These are phyloP conservation scores for Cynopterus brachyotis DNA, from an alignment of 2,113 vertebrate genomes.

Conservation along the genomic window DNA sequence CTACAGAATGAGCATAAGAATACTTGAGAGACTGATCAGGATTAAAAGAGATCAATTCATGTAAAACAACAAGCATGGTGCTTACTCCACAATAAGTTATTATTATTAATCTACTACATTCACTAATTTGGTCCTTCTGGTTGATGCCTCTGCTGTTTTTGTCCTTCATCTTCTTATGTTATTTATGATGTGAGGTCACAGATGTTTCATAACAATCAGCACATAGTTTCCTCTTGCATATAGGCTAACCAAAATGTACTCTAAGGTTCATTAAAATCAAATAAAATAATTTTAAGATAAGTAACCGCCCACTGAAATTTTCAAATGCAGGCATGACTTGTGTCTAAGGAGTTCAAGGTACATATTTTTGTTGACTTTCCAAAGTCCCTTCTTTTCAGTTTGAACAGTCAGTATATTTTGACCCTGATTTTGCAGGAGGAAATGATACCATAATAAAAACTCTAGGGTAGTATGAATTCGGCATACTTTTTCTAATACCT, in stretches of 20 bases:
- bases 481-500: not conserved
- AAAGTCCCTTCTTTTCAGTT: not conserved
- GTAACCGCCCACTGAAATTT: not conserved
- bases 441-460: not conserved
- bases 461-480: not conserved
- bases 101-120: not conserved
- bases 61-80: not conserved
- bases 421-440: not conserved
- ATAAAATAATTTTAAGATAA: not conserved
- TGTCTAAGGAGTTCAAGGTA: not conserved
- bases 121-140: not conserved
- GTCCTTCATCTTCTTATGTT: not conserved
- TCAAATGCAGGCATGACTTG: not conserved
- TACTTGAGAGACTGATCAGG: not conserved
- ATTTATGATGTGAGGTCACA: not conserved
- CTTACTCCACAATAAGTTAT: not conserved
- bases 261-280: not conserved
- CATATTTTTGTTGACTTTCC: not conserved
- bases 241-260: rapidly evolving
- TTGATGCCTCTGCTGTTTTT: not conserved
- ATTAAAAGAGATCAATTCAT: not conserved
- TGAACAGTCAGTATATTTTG: not conserved
- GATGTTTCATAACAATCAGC: rapidly evolving
- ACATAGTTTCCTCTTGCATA: not conserved
- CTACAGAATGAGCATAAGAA: not conserved